Evolutionary conservation across 2,113 vertebrate genomes (phyloP).

Genomic region (Chionis minor): DNA sequence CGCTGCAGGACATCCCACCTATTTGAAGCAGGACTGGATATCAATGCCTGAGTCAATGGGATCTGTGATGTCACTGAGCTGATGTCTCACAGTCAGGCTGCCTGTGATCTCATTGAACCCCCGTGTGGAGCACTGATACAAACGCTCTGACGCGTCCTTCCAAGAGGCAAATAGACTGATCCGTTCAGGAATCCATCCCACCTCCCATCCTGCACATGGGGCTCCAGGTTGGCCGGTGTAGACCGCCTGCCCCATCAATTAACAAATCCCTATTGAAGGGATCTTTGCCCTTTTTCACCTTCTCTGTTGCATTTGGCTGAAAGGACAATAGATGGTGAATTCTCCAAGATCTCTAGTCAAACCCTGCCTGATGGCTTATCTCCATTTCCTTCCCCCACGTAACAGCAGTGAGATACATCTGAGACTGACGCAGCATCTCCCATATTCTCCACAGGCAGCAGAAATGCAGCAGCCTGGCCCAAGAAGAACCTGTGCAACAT

Average conservation of each 20-base stretch:
- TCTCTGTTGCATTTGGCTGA: background rate
- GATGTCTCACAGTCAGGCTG: background rate
- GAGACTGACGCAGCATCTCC: background rate
- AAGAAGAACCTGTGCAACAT: too few species aligned
- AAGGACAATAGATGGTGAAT: background rate
- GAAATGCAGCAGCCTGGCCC: background rate
- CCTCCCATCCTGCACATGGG: background rate
- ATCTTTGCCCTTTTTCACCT: background rate
- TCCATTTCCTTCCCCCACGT: background rate
- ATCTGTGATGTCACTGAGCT: background rate
- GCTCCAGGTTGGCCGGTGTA: background rate
- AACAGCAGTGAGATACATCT: background rate
- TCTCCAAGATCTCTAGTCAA: background rate
- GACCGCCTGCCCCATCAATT: background rate
- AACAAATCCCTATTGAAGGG: background rate
- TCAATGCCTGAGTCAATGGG: too few species aligned
- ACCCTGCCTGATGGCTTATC: background rate
- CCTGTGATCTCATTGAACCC: background rate
- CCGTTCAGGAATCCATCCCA: background rate
- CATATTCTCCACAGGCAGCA: background rate
- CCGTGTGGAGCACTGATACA: background rate
- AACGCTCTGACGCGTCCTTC: background rate
- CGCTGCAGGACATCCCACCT: background rate
- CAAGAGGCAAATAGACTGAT: background rate
- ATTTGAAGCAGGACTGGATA: background rate